A percentile compares a stretch with the other conserved stretches of the same genome.
Evolutionary conservation across 2,888 invertebrate genomes (phyloP).

Genomic region (Atrina japonica): DNA sequence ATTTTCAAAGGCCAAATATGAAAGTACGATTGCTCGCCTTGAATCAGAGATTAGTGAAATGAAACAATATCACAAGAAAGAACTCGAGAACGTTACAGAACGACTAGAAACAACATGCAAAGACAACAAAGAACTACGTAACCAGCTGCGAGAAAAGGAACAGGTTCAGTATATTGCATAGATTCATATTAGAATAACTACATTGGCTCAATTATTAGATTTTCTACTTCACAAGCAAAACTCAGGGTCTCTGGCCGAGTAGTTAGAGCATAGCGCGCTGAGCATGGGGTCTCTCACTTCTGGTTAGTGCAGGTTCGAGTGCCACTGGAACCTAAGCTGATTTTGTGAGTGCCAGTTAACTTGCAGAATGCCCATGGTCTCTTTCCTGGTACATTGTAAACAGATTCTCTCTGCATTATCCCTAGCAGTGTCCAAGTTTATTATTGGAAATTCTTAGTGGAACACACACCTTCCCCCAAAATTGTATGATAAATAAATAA

Average conservation of each 20-base stretch:
- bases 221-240: neutral
- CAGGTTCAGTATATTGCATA: conserved; percentile 67
- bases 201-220: too few species aligned
- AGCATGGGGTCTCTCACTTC: neutral
- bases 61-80: conserved; percentile 64
- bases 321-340: too few species aligned
- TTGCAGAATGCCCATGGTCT: too few species aligned
- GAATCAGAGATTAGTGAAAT: conserved; percentile 69
- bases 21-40: conserved; percentile 66
- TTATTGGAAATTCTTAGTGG: too few species aligned
- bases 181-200: neutral
- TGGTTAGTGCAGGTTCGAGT: too few species aligned
- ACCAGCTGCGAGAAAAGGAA: conserved; percentile 65
- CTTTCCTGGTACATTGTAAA: too few species aligned
- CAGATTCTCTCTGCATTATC: too few species aligned
- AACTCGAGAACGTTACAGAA: conserved; percentile 60
- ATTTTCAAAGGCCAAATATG: conserved; percentile 68
- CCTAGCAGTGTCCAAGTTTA: too few species aligned
- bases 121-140: conserved; percentile 63
- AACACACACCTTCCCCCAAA: too few species aligned
- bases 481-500: too few species aligned
- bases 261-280: neutral
- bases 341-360: too few species aligned
- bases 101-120: conserved; percentile 56
- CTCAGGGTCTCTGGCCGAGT: too few species aligned